phyloP scores from a whole-genome alignment of 2,797 vertebrate genomes.

The Brachymystax lenok region DNA sequence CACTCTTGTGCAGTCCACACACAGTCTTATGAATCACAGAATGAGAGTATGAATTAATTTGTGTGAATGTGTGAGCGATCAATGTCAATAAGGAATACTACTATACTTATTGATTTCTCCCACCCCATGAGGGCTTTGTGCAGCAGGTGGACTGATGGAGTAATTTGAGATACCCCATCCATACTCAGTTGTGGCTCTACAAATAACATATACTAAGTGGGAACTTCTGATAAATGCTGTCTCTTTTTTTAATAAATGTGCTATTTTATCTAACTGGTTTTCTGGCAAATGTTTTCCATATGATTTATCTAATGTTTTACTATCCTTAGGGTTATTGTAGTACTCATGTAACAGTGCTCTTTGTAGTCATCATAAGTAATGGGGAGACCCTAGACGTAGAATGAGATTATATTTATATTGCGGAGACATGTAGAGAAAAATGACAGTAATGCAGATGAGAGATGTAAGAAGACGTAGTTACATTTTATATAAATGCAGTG shows the following conservation, averaged over 20 bases:
- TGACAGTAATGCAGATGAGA: no score
- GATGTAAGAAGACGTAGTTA: no score
- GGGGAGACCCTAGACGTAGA: no score
- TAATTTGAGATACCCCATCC: conserved; percentile 44
- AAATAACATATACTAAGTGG: conserved; percentile 55
- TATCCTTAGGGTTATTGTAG: neutral
- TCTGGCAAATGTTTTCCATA: neutral
- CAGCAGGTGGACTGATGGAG: conserved; percentile 51
- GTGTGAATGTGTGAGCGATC: conserved; percentile 1
- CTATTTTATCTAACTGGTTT: conserved; percentile 80
- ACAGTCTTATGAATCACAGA: neutral
- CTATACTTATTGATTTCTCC: conserved; percentile 40
- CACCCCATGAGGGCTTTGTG: conserved; percentile 39
- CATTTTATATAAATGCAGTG: no score
- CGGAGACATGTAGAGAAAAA: no score
- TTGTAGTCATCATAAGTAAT: neutral
- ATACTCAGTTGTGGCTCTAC: conserved; percentile 48
- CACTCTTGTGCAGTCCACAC: neutral
- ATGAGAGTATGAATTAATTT: conserved; percentile 1
- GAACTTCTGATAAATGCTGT: conserved; percentile 74
- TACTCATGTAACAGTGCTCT: neutral
- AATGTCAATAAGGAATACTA: conserved; percentile 25
- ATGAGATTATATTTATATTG: no score
- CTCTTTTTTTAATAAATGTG: conserved; percentile 87
- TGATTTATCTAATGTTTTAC: neutral